Evolutionary conservation across 2,113 vertebrate species (phyloP), one percentile per base, ranked within the genome.

Genomic region (Passer domesticus): DNA sequence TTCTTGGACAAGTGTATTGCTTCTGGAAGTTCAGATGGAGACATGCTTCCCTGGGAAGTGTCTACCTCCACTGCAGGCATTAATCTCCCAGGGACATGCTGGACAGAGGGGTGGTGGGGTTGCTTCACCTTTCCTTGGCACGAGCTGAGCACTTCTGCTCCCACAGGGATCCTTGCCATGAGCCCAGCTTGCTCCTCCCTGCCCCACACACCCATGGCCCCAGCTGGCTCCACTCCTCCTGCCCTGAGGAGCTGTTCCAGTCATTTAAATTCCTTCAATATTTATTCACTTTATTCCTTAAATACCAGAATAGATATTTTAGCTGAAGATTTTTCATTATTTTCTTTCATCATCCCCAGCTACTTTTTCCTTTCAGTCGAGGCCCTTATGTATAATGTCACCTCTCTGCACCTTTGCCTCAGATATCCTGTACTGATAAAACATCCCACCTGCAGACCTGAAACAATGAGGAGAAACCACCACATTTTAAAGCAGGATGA

Each of bases 151-250:
- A 4, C 12, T 78, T 30, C n/a, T 3, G 1, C 19, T 63, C 35
- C 66, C 3, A 1, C 49, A 31, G 37, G 50, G 44, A 63, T 49
- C 39, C 30, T 37, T 6, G 2, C 39, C 13, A 8, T 0, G 6
- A 80, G 15, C 37, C 28, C 80, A 72, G 20, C 30, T 15, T 50
- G 20, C 44, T 86, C 23, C 30, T 43, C 2, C 25, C 20, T 59
- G 22, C 13, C 41, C 31, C 47, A 35, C 12, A 2, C 0, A 9
- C 4, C 44, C 55, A 13, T 7, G 31, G 37, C 14, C 59, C 7
- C 10, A 6, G 13, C 50, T 43, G 27, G 17, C 28, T 63, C 66
- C 3, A 0, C n/a, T 52, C 15, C 37, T 84, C 50, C 56, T 67
- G 56, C 30, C 56, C 35, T 2, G 5, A 43, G 44, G 19, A 74